Evolutionary conservation across 2,113 vertebrate genomes (phyloP), one percentile per base, ranked within the genome.

Genomic region (Psilopsiagon aurifrons): DNA sequence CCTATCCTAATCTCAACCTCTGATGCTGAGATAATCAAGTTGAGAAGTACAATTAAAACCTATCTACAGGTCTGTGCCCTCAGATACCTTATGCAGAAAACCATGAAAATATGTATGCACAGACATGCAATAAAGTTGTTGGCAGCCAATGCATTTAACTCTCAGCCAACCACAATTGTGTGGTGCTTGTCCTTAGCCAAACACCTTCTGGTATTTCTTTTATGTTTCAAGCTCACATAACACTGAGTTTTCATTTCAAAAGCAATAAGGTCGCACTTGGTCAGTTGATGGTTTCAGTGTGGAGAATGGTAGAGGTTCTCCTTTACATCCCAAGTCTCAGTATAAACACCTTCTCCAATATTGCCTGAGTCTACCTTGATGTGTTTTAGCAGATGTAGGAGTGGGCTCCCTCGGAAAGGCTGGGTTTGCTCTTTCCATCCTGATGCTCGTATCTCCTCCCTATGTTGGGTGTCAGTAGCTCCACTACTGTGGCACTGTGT

Each of bases 351-450:
- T 88, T 70, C 27, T 86, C 59, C 39, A 16, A 13, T 14, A 60
- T 49, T 52, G 46, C 28, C 39, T 29, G 49, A 57, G n/a, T 14
- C 77, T 52, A 25, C 54, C 20, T 75, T 62, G 37, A 49, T 0
- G 7, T 41, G 28, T 12, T 75, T 17, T 41, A 79, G 66, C 6
- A 20, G 74, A 43, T 27, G 18, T 66, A 31, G 17, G 70, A 39
- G 17, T 1, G 0, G 0, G 3, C 62, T 80, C 13, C 15, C 7
- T 10, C 0, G 1, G 37, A 23, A 44, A 12, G 1, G 17, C 68
- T 47, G 27, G 27, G 5, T 66, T 54, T 89, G 77, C 55, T 44
- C 27, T 84, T 62, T 43, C 55, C 12, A 13, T 7, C 24, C 41
- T 8, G 4, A 5, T 37, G 23, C 37, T 80, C 68, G 43, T 31